phyloP scores from a whole-genome alignment of 2,888 invertebrate species.

The Andrena flavipes region DNA sequence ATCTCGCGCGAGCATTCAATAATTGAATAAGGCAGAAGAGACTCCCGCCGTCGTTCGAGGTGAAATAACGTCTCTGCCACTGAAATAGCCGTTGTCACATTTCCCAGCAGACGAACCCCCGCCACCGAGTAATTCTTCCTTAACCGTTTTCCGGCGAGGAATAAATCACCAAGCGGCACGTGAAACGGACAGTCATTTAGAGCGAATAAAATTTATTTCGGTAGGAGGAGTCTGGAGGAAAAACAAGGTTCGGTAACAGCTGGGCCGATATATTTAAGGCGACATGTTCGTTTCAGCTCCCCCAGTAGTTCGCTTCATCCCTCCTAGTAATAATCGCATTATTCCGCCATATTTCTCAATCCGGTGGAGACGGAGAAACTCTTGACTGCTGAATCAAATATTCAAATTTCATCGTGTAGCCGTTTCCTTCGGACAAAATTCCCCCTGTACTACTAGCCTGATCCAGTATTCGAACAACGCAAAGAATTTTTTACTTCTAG shows the following conservation, averaged over 20 bases:
- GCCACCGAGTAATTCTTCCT: neutral
- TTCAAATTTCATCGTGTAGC: neutral
- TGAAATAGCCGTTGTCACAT: constrained; percentile 13
- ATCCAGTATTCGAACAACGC: too few relatives aligned
- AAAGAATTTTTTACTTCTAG: too few relatives aligned
- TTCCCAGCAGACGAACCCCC: neutral
- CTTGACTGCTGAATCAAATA: neutral
- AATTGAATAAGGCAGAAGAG: neutral
- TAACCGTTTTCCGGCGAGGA: neutral
- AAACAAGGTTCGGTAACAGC: constrained; percentile 40
- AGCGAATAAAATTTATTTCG: constrained; percentile 45
- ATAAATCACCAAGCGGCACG: constrained; percentile 32
- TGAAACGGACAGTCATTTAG: constrained; percentile 15
- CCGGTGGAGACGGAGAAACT: neutral
- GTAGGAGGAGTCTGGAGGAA: neutral
- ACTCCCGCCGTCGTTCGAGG: neutral
- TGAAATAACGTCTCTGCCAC: neutral
- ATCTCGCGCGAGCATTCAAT: neutral
- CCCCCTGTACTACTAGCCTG: neutral
- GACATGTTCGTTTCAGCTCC: neutral
- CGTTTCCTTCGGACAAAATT: neutral
- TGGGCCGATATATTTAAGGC: constrained; percentile 39
- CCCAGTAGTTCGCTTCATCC: neutral
- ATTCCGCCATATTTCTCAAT: constrained; percentile 21
- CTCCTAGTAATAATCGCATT: constrained; percentile 28